These are phyloP conservation scores for Cyprinus carpio DNA, from an alignment of 2,113 vertebrate species.

Conservation along the genomic window DNA sequence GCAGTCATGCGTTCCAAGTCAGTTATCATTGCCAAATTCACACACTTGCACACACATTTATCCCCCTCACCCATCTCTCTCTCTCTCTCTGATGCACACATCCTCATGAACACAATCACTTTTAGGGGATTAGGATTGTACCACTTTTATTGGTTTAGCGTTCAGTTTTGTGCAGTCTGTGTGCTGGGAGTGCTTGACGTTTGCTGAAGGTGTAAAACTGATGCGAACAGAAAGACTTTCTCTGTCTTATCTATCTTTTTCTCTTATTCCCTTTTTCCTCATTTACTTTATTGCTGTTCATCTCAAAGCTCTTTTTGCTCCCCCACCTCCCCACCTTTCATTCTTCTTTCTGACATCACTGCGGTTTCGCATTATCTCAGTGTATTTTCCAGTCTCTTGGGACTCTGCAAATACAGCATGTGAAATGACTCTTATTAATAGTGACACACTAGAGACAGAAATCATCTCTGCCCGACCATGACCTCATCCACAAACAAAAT, in stretches of 20 bases:
- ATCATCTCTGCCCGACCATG: not conserved
- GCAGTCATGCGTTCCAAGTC: constrained; percentile 59
- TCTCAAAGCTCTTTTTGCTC: not conserved
- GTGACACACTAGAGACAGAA: constrained; percentile 18
- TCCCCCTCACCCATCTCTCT: not conserved
- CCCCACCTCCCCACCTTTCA: not conserved
- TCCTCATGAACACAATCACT: constrained; percentile 45
- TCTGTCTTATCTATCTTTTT: not conserved
- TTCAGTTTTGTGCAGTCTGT: constrained; percentile 4
- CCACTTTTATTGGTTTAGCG: constrained; percentile 39
- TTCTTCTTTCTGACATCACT: constrained; percentile 33
- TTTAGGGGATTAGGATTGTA: constrained; percentile 44
- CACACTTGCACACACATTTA: constrained; percentile 33
- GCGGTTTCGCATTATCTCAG: constrained; percentile 34
- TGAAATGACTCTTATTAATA: constrained; percentile 36
- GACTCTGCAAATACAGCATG: constrained; percentile 44
- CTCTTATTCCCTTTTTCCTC: not conserved
- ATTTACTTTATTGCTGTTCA: constrained; percentile 30
- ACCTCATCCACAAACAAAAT: not conserved
- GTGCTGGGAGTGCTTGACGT: constrained; percentile 17
- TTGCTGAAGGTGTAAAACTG: constrained; percentile 2
- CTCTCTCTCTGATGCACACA: constrained; percentile 18
- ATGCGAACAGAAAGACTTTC: not conserved
- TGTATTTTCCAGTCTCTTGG: constrained; percentile 43
- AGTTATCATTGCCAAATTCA: constrained; percentile 52